Base-by-base conservation (phyloP, 1,140 invertebrate genomes). In the Apis cerana region DNA sequence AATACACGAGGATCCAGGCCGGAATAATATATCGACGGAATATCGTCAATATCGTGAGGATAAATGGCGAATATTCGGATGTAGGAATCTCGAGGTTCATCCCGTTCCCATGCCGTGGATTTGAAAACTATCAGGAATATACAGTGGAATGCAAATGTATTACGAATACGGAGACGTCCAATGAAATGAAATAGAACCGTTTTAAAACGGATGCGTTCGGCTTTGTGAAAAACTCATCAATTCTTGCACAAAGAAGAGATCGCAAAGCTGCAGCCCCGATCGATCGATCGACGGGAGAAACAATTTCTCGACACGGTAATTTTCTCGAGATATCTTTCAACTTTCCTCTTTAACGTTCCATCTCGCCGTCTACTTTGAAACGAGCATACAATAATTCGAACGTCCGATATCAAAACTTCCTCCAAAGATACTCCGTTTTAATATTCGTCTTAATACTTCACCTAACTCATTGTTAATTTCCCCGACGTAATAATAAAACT, bases 221-320 rank as follows among this genome's bases (percentile, higher is more conserved):
- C 33, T 77, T 33, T 56, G 50, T 13, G 62, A 58, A 50, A 54
- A 68, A 68, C 50, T 77, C 64, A 68, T 77, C 75, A 50, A 77
- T 77, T 54, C 33, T 23, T 54, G 62, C 19, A 19, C 52, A 43
- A 77, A 68, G 64, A 77, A 17, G 75, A 77, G 59, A 67, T 77
- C 65, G 75, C 43, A 23, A 77, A 58, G 33, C 48, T 58, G 52
- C 64, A 19, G 75, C 58, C 68, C 50, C 50, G 50, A 12, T 56
- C 75, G 54, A 68, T 77, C 64, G 52, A 58, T 77, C 58, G 58
- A 43, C 64, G 54, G 43, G 75, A 19, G 67, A 59, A 77, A 33
- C 33, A 33, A 33, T 33, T 77, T 58, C 59, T 77, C 52, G 33
- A 52, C 1, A 1, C 11, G 52, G 11, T 13, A 12, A 52, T 52